Evolutionary conservation across 2,888 invertebrate species (phyloP).

Genomic region (Campoplex nolae): DNA sequence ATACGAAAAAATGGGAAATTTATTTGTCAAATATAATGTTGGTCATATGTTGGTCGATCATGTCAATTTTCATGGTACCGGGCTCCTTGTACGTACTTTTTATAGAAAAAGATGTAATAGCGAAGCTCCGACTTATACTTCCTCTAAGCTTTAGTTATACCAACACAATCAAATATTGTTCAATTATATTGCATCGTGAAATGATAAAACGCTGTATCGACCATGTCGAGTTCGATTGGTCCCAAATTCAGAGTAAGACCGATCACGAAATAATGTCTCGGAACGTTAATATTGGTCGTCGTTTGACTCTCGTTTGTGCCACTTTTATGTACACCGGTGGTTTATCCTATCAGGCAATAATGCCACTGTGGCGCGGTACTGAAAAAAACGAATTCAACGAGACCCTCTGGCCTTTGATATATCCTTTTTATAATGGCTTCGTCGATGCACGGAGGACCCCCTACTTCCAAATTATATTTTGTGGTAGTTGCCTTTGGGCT

Average conservation of each 20-base stretch:
- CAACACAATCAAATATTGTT: conserved; percentile 42
- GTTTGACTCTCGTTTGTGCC: conserved; percentile 43
- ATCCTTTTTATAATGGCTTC: conserved; percentile 52
- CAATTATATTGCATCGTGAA: conserved; percentile 39
- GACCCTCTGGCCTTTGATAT: conserved; percentile 58
- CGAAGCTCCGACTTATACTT: conserved; percentile 36
- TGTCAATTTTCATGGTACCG: conserved; percentile 50
- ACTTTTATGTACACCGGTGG: conserved; percentile 60
- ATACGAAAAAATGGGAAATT: conserved; percentile 36
- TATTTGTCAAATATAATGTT: conserved; percentile 28
- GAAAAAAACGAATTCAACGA: conserved; percentile 45
- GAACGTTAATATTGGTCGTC: conserved; percentile 52
- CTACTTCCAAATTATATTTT: conserved; percentile 71
- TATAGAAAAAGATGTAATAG: conserved; percentile 36
- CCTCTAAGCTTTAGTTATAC: conserved; percentile 47
- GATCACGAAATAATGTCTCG: conserved; percentile 67
- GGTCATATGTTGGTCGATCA: neutral
- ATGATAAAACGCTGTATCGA: conserved; percentile 50
- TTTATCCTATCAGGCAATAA: conserved; percentile 41
- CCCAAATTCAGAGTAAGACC: conserved; percentile 43
- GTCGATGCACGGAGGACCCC: conserved; percentile 67
- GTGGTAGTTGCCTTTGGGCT: conserved; percentile 60
- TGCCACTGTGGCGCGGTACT: conserved; percentile 48
- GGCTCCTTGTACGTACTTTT: conserved; percentile 36
- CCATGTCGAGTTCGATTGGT: conserved; percentile 55